These are phyloP conservation scores for Deroptyus accipitrinus DNA, from an alignment of 2,113 vertebrate genomes.

Conservation along the genomic window DNA sequence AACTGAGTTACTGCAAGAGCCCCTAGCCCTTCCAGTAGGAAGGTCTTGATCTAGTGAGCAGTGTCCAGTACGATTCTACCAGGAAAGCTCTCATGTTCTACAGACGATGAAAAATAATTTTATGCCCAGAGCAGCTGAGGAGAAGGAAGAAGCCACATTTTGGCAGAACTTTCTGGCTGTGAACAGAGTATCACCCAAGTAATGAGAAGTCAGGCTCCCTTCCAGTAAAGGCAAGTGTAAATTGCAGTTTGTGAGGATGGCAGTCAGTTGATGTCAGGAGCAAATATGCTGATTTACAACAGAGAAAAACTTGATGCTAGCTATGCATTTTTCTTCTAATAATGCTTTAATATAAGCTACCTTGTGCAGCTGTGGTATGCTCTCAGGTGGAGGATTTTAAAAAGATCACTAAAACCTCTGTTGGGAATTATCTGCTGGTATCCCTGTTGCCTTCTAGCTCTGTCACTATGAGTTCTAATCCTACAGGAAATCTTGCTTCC, in stretches of 20 bases:
- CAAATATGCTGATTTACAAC: background rate
- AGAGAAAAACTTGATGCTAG: background rate
- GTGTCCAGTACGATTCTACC: background rate
- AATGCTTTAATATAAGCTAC: background rate
- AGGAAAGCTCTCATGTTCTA: background rate
- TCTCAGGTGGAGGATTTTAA: background rate
- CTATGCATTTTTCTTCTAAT: background rate
- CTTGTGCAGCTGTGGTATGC: background rate
- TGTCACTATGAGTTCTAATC: background rate
- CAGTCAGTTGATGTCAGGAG: background rate
- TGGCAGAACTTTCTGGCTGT: slow-evolving; percentile 46
- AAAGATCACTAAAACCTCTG: background rate
- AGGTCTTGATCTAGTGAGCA: background rate
- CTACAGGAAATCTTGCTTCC: background rate
- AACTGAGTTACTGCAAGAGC: background rate
- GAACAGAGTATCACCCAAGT: background rate
- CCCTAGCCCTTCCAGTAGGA: background rate
- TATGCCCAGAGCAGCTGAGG: background rate
- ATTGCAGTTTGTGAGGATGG: background rate
- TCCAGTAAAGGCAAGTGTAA: background rate
- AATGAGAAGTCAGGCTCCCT: background rate
- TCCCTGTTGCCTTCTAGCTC: background rate
- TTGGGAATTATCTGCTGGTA: slow-evolving; percentile 1
- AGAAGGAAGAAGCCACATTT: background rate
- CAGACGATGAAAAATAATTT: background rate